These are phyloP conservation scores for Xiphorhynchus erythropygius DNA, from an alignment of 2,797 vertebrate species.

Conservation along the genomic window DNA sequence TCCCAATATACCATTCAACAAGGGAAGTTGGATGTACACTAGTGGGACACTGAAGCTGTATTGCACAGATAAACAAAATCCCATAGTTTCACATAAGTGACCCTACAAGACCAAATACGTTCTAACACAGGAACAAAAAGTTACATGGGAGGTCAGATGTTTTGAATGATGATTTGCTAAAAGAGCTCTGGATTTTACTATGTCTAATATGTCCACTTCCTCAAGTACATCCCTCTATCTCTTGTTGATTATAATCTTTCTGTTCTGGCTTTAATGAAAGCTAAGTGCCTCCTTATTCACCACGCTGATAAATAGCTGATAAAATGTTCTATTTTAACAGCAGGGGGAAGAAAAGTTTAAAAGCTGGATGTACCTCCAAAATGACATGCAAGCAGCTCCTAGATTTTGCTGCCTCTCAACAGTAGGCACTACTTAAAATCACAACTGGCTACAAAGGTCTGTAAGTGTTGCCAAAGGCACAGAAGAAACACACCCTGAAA, in stretches of 20 bases:
- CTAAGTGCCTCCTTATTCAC: neutral
- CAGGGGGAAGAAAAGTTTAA: neutral
- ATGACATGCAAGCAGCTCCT: neutral
- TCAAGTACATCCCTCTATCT: neutral
- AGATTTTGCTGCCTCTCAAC: neutral
- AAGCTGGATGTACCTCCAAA: neutral
- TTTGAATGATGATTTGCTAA: neutral
- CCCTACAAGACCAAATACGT: neutral
- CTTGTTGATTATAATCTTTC: neutral
- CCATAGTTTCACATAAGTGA: neutral
- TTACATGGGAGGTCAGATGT: neutral
- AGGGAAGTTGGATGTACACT: rapidly evolving
- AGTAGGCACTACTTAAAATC: neutral
- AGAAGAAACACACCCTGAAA: neutral
- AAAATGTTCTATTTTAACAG: neutral
- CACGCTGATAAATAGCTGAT: neutral
- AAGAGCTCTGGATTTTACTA: neutral
- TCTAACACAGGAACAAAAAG: neutral
- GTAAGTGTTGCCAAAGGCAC: neutral
- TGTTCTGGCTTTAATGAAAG: neutral
- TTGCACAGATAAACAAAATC: neutral
- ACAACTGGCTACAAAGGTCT: neutral
- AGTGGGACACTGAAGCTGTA: neutral
- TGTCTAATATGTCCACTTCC: neutral
- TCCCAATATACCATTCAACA: neutral